Evolutionary conservation across 2,113 vertebrate species (phyloP), one percentile per base, ranked within the genome.

Genomic region (Chelonoidis abingdonii): DNA sequence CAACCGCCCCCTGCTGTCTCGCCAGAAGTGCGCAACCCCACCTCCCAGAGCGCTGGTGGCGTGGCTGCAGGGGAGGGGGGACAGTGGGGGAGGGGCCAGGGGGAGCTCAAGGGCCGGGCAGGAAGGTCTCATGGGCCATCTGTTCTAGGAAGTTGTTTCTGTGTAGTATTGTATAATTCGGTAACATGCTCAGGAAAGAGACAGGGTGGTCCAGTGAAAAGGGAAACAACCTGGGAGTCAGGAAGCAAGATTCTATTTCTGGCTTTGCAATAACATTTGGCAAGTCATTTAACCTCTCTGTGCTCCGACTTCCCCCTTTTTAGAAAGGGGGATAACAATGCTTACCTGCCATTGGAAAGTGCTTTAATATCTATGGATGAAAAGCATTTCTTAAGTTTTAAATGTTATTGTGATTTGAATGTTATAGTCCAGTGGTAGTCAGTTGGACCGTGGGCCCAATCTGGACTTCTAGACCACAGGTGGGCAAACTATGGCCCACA

Each of bases 91-190:
- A 50, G 14, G 50, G 50, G 50, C 4, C 13, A 14, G 50, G 13
- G 50, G 50, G 50, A 50, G 5, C 50, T 50, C 50, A 50, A 5
- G 50, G 50, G 50, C 50, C 13, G 4, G 50, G 50, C 50, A 50
- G 50, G 50, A 50, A 5, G 2, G 14, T 50, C 50, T 50, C 14
- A 4, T 5, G 50, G 13, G 50, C 50, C 50, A 1, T 50, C 50
- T 2, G 1, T 72, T 86, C 62, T 22, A 2, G 3, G 14, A 6
- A 3, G 2, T 31, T 0, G 0, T 44, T 93, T 53, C 79, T 27
- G 14, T 10, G 38, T 44, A 76, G 21, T 21, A 76, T 25, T 76
- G 41, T 76, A 44, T 76, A 38, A 24, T 22, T 44, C 5, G 3
- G 25, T 44, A 44, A 44, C 25, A 44, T 25, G n/a, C 10, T 12